Evolutionary conservation across 2,797 vertebrate species (phyloP), one percentile per base, ranked within the genome.

Genomic region (Tragopan temminckii): DNA sequence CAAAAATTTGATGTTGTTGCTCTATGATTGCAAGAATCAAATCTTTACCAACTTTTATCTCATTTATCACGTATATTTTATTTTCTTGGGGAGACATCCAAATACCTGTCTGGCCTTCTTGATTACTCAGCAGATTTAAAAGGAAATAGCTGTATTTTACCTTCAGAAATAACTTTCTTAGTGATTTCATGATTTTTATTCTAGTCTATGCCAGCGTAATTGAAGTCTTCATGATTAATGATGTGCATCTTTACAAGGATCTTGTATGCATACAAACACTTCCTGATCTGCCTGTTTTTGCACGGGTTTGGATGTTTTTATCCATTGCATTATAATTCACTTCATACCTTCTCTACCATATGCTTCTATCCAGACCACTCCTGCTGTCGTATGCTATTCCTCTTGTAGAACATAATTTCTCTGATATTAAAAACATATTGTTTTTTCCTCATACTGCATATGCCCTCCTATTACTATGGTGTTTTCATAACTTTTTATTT

Each of bases 221-320:
- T 93, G 90, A 95, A 95, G 62, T 76, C 62, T 91, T 92, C 64
- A 58, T 93, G 95, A 96, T 92, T 95, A 97, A 96, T 94, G 86
- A 89, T 70, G 48, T 94, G 57, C 33, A 36, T 94, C 57, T 95
- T 86, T 68, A 89, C 80, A 53, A 89, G 71, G 93, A 89, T 77
- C 43, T 72, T 7, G 58, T 90, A 82, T 36, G 66, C 84, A 63
- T 89, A 69, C 48, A 95, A 94, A 82, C 42, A 62, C 91, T 85
- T 91, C 66, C 83, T 80, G 66, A 83, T 57, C 72, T 81, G 35
- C 62, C 53, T 78, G 66, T 74, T 92, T 85, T 80, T 5, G 2
- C 21, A 71, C 7, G 50, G 17, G 5, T 90, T 87, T 92, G 63
- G 42, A 74, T 55, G 55, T 25, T 95, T 91, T 92, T 72, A 64